Percentiles rank a stretch among this genome's conserved stretches.
Conservation (phyloP, 2,113 vertebrate genomes). For the Lophochroa leadbeateri region DNA sequence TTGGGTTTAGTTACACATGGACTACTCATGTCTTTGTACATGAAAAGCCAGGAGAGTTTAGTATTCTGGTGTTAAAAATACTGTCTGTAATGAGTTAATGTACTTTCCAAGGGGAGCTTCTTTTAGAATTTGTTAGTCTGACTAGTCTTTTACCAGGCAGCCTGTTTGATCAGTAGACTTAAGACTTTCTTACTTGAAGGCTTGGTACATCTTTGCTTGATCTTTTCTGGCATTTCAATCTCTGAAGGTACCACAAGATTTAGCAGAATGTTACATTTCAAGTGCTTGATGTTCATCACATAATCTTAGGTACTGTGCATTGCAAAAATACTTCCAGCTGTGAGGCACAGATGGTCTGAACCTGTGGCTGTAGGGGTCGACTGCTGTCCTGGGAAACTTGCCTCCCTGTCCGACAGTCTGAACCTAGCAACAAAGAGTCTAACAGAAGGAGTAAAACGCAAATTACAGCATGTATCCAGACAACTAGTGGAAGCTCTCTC, state of each 20-base stretch:
- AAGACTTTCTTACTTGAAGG: neutral
- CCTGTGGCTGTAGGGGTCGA: neutral
- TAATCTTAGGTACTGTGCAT: neutral
- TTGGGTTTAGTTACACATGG: neutral
- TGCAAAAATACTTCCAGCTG: neutral
- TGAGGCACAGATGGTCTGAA: slow-evolving; percentile 26
- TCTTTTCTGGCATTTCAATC: neutral
- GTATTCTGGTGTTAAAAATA: neutral
- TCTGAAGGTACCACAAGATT: neutral
- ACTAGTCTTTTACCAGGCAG: neutral
- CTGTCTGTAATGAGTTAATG: neutral
- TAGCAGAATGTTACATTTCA: neutral
- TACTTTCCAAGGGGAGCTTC: neutral
- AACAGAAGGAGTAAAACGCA: neutral
- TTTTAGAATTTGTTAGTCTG: neutral
- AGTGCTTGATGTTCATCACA: neutral
- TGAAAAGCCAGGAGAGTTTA: neutral
- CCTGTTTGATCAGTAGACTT: neutral
- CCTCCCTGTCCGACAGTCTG: neutral
- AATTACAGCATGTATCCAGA: neutral
- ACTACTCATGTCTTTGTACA: neutral
- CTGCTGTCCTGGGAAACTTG: neutral
- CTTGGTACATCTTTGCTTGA: neutral
- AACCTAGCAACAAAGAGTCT: neutral
- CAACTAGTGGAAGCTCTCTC: neutral